phyloP scores from a whole-genome alignment of 2,888 invertebrate species.

The Steinernema carpocapsae region DNA sequence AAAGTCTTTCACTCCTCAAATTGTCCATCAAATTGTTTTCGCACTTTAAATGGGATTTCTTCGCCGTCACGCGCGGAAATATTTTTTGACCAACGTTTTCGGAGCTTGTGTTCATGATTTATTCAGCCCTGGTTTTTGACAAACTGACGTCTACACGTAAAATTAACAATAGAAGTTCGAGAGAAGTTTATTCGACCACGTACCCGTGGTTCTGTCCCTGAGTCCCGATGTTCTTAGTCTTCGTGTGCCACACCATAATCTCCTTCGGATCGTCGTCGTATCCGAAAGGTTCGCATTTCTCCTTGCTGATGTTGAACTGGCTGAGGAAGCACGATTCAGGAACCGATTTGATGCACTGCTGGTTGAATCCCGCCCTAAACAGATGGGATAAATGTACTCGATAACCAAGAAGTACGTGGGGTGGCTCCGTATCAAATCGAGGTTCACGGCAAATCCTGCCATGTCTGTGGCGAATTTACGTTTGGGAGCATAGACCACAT shows the following conservation, averaged over 20 bases:
- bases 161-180: neutral
- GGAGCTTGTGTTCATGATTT: too few species aligned
- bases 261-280: constrained; percentile 53
- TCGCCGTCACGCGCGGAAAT: too few species aligned
- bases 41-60: too few species aligned
- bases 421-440: constrained; percentile 40
- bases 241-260: constrained; percentile 55
- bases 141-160: neutral
- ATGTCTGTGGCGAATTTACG: constrained; percentile 50
- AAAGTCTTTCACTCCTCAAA: too few species aligned
- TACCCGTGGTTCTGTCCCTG: constrained; percentile 44
- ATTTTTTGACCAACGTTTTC: too few species aligned
- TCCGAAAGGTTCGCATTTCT: constrained; percentile 54
- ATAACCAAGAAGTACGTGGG: constrained; percentile 39
- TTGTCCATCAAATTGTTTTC: too few species aligned
- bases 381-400: neutral
- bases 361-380: constrained; percentile 51
- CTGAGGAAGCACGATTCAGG: constrained; percentile 59
- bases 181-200: constrained; percentile 39
- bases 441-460: constrained; percentile 53
- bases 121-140: too few species aligned
- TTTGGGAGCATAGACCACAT: constrained; percentile 50
- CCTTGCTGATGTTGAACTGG: constrained; percentile 52
- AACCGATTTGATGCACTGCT: constrained; percentile 49
- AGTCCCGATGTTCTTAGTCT: constrained; percentile 50